Evolutionary conservation across 23 tunicate genomes (phyloP).

Genomic region (Trididemnum miniatum): DNA sequence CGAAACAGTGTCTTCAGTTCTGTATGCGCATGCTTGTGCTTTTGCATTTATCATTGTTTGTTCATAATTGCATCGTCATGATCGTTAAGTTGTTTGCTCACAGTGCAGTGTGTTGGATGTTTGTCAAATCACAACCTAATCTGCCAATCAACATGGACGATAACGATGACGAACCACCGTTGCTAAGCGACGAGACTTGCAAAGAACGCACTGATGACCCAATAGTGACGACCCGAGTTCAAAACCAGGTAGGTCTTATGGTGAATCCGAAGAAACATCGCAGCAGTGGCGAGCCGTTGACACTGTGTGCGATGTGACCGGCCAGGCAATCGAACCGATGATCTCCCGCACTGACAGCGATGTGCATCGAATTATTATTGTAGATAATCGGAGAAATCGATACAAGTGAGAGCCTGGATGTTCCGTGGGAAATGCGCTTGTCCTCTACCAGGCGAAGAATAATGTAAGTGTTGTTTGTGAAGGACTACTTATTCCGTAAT

Average conservation of each 20-base stretch:
- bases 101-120: conserved; percentile 81
- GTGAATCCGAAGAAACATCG: not conserved
- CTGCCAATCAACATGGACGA: not conserved
- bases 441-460: conserved; percentile 20
- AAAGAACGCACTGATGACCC: not conserved
- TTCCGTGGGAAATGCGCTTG: conserved; percentile 36
- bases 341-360: too few species aligned
- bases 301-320: too few species aligned
- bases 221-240: not conserved
- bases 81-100: not conserved
- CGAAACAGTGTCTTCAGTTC: too few species aligned
- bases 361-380: too few species aligned
- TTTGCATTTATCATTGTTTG: not conserved
- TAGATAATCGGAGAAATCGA: too few species aligned
- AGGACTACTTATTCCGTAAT: too few species aligned
- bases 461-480: conserved; percentile 40
- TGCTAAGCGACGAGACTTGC: conserved; percentile 29
- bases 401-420: too few species aligned
- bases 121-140: conserved; percentile 71
- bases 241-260: not conserved
- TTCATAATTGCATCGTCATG: too few species aligned
- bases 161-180: conserved; percentile 37
- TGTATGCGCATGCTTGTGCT: not conserved
- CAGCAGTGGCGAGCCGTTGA: not conserved
- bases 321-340: too few species aligned